Base-by-base conservation (phyloP, 2,113 vertebrate species). In the Otocyon megalotis region DNA sequence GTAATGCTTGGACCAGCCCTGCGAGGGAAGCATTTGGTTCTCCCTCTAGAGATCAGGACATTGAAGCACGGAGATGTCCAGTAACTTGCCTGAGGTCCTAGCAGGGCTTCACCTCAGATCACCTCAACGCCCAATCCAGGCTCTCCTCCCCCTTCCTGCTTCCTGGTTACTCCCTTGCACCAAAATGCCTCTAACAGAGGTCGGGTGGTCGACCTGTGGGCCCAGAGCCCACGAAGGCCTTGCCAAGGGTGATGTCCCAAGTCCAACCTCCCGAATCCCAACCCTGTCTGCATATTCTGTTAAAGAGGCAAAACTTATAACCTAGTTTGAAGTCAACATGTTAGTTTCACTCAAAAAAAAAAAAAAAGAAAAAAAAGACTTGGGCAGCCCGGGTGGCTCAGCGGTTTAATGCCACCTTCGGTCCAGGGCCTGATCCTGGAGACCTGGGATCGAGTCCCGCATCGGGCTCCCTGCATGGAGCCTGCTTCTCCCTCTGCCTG, bases 1-100 rank as follows among this genome's bases (percentile, higher is more conserved):
- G 72, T 54, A 30, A 35, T 65, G 72, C 15, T 80, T 5, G 2
- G 28, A 48, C 50, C 22, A 13, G 37, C n/a, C 7, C 19, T 50
- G 2, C 76, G 16, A 82, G 13, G 58, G 30, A 86, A 30, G 32
- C 35, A 24, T 58, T 89, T 92, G 71, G 60, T 72, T 79, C 48
- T 89, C n/a, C 48, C 81, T 97, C 53, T 79, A 48, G 77, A 82
- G 54, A 79, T 53, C 6, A 48, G 76, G 50, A 86, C 86, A 84
- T 4, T 80, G 71, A 79, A 67, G 13, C n/a, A 80, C 65, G 65
- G 17, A 83, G 19, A 81, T 35, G 80, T 22, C 69, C n/a, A 79
- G 67, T 62, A 92, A 86, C 48, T 88, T 77, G 16, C 22, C 80
- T 32, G 82, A n/a, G 60, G 56, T 77, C 30, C 32, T 26, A 12